Evolutionary conservation across 2,113 vertebrate genomes (phyloP).

Genomic region (Chloebia gouldiae): DNA sequence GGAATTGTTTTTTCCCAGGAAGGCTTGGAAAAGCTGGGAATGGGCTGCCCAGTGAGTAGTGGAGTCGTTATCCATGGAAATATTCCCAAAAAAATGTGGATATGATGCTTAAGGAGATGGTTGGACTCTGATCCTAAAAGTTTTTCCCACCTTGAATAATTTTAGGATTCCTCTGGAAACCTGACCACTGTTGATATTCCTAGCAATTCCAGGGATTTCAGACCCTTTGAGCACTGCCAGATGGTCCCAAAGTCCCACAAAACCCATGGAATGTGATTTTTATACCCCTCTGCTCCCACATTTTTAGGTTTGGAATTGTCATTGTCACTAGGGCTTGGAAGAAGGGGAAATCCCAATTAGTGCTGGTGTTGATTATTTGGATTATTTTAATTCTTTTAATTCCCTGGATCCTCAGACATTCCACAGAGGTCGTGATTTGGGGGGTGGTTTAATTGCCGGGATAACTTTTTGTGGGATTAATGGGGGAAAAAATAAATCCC

Average conservation of each 20-base stretch:
- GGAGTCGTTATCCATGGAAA: neutral
- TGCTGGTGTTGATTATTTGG: no score
- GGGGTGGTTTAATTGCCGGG: neutral
- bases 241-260: neutral
- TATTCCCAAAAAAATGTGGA: neutral
- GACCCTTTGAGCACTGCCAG: rapidly evolving
- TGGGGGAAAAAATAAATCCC: no score
- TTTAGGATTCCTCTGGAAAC: neutral
- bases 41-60: neutral
- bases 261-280: neutral
- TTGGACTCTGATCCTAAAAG: neutral
- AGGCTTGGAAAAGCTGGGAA: neutral
- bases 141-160: neutral
- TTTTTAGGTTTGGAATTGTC: neutral
- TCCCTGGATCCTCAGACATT: neutral
- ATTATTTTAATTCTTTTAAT: neutral
- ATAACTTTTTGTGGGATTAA: neutral
- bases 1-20: neutral
- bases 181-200: no score
- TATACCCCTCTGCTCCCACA: no score
- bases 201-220: neutral
- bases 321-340: neutral
- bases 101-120: rapidly evolving
- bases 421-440: rapidly evolving
- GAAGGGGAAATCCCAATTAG: neutral